A percentile compares a stretch with the other conserved stretches of the same genome.
These are phyloP conservation scores for Eupithecia pulchellata DNA, from an alignment of 2,888 invertebrate species.

Conservation along the genomic window DNA sequence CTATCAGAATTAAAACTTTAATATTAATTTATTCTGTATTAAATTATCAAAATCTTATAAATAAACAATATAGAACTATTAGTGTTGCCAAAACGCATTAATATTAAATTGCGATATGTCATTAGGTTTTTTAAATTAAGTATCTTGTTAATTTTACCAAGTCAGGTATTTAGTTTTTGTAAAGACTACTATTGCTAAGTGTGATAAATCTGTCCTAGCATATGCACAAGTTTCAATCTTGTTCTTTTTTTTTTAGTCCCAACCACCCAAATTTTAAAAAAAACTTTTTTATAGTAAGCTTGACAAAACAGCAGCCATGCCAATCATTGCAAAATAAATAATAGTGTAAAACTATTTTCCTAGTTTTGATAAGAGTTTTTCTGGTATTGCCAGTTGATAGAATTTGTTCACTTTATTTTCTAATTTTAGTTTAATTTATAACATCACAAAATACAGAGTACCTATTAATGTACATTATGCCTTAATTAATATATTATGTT, in stretches of 20 bases:
- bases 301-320: not conserved
- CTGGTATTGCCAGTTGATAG: not conserved
- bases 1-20: not conserved
- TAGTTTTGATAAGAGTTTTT: not conserved
- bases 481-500: not conserved
- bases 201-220: not conserved
- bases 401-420: constrained; percentile 3
- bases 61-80: not conserved
- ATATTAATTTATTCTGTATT: not conserved
- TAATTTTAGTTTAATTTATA: not conserved
- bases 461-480: constrained; percentile 4
- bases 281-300: not conserved
- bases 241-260: not conserved
- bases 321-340: not conserved
- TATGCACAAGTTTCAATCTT: not conserved
- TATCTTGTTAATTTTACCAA: not conserved
- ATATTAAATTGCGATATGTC: not conserved
- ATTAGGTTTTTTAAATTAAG: not conserved
- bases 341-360: not conserved
- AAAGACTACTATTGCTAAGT: not conserved
- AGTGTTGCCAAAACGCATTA: not conserved
- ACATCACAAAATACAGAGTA: constrained; percentile 10
- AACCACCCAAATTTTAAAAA: not conserved
- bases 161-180: not conserved
- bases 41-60: not conserved